phyloP scores from a whole-genome alignment of 1,140 invertebrate genomes.

The Drosophila santomea region DNA sequence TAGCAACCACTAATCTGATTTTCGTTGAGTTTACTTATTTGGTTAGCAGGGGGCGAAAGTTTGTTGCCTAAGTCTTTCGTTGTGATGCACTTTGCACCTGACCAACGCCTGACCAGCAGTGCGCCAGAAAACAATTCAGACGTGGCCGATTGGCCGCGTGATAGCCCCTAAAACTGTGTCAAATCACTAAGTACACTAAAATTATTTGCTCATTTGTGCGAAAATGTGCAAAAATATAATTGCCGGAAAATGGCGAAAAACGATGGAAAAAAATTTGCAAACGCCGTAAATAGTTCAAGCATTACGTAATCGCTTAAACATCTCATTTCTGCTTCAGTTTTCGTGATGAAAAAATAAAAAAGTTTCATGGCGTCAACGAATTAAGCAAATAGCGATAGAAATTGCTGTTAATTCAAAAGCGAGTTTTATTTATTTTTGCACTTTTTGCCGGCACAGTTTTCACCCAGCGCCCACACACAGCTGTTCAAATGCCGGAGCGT shows the following conservation, averaged over 20 bases:
- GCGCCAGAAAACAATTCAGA: slow-evolving; percentile 56
- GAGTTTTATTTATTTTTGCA: slow-evolving; percentile 16
- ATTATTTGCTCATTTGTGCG: slow-evolving; percentile 55
- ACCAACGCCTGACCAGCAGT: neutral
- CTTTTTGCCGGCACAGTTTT: slow-evolving; percentile 45
- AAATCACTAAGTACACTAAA: slow-evolving; percentile 48
- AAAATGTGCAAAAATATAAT: slow-evolving; percentile 65
- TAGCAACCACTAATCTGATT: slow-evolving; percentile 6
- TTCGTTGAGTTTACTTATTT: slow-evolving; percentile 16
- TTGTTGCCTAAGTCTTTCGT: slow-evolving; percentile 57
- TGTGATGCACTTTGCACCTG: slow-evolving; percentile 69
- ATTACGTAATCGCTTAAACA: slow-evolving; percentile 60
- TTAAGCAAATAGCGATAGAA: slow-evolving; percentile 70
- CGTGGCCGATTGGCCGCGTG: slow-evolving; percentile 55
- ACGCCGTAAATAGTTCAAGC: slow-evolving; percentile 42
- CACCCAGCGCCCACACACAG: slow-evolving; percentile 44
- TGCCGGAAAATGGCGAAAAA: slow-evolving; percentile 17
- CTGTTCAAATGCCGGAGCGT: slow-evolving; percentile 61
- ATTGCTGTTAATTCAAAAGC: slow-evolving; percentile 36
- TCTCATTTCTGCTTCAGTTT: slow-evolving; percentile 40
- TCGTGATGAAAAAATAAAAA: slow-evolving; percentile 56
- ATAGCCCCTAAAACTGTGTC: slow-evolving; percentile 42
- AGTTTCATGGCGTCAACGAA: slow-evolving; percentile 68
- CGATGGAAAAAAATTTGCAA: slow-evolving; percentile 35
- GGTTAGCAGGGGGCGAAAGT: slow-evolving; percentile 57